Evolutionary conservation across 2,888 invertebrate species (phyloP), one percentile per base, ranked within the genome.

Genomic region (Lepidocyrtoides sp.): DNA sequence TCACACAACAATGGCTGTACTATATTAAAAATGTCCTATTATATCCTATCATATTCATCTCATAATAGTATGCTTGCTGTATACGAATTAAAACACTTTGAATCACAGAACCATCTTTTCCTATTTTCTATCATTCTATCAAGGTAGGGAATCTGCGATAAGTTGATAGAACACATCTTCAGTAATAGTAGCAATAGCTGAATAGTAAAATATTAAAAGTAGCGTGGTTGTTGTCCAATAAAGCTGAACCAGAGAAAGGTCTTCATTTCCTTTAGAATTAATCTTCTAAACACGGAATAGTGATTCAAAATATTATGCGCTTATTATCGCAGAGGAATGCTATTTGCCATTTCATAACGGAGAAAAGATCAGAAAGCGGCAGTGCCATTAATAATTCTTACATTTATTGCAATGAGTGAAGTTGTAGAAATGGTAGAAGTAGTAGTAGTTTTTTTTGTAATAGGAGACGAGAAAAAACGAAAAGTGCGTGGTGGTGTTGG

Each of bases 231-330:
- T 63, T 79, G 86, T 86, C 75, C 77, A 75, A 54, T 60, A 20
- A 51, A 86, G 32, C 44, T 77, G 86, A 66, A n/a, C 26, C 51
- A 79, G 63, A 26, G 54, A 20, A 51, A 41, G 17, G 23, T 72
- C 36, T 54, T 12, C 5, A 32, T 32, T 5, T 84, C 7, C 51
- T 12, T 2, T 1, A 32, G 7, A 8, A 20, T 29, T 86, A 87
- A 87, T 79, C 86, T 63, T 48, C 1, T 17, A 63, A 87, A 79
- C 86, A 87, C 77, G 86, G 66, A 87, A 87, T 48, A 75, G 41
- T 5, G 29, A 86, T 86, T 75, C 48, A 29, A 60, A 48, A 69
- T 69, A 54, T 41, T 44, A 17, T 14, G 44, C 12, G 32, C 17
- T n/a, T 63, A 29, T 69, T 36, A 57, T 32, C 26, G 79, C 23